Evolutionary conservation across 2,888 invertebrate species (phyloP), one percentile per base, ranked within the genome.

Genomic region (Abrostola triplasia): DNA sequence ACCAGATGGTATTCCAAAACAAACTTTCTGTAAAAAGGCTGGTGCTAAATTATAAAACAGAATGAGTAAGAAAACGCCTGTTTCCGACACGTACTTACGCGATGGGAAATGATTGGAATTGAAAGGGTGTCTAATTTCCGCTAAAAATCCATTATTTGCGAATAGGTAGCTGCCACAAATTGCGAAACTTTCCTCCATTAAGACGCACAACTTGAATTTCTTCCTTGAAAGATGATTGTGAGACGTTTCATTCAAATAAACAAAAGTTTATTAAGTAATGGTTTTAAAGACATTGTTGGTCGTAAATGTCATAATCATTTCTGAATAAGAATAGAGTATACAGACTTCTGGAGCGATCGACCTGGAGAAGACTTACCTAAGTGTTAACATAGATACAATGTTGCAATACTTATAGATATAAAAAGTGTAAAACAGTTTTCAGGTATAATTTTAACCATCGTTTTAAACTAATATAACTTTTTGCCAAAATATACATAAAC

Each of bases 111-210:
- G 55, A 72, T 74, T 57, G 58, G 64, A 77, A 81, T 76, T 74
- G 74, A 77, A 81, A 81, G 73, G 73, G 81, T 82, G 82, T 86
- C 81, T 85, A 87, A 89, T 90, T 88, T 88, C 85, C 85, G 84
- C 83, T 83, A 85, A 88, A 88, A 85, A 82, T 84, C 84, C 84
- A 84, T 88, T 89, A 87, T 85, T 87, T 82, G 75, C 75, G 77
- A 84, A 84, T 79, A 67, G 65, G 53, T 61, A 68, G 53, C 74
- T 57, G 57, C 82, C 83, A 84, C 82, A 86, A 88, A 88, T 89
- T 88, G 84, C 84, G 70, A 87, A 90, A 90, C 79, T 90, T 90
- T 86, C 74, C 71, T 67, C 83, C 85, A 84, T 89, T 84, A 84
- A 84, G 84, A 77, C 78, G 65, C 67, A 61, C 70, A 73, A 84